Percentiles rank a stretch among this genome's conserved stretches.
These are phyloP conservation scores for Pseudochirops corinnae DNA, from an alignment of 2,797 vertebrate genomes.

Conservation along the genomic window DNA sequence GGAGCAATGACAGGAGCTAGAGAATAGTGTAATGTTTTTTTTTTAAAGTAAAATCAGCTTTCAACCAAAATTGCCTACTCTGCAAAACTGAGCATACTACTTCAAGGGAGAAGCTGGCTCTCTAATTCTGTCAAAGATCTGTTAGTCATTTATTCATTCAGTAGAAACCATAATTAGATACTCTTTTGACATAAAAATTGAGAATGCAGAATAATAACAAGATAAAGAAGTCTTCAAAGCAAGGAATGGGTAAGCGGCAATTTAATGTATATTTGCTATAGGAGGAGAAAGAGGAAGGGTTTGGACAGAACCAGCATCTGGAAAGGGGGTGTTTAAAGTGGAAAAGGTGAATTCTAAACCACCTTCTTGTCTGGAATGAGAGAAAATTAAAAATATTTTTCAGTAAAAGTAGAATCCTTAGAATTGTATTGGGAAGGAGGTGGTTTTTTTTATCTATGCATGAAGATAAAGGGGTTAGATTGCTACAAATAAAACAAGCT, in stretches of 20 bases:
- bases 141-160: neutral
- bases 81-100: neutral
- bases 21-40: neutral
- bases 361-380: neutral
- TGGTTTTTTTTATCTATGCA: neutral
- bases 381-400: neutral
- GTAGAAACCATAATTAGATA: neutral
- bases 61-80: neutral
- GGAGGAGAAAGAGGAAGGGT: neutral
- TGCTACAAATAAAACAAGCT: neutral
- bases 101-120: neutral
- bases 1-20: neutral
- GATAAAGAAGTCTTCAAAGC: neutral
- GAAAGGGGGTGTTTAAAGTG: neutral
- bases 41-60: neutral
- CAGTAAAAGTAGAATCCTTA: neutral
- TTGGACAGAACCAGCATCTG: neutral
- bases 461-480: neutral
- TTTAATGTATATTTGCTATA: neutral
- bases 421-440: neutral
- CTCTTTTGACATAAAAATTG: neutral
- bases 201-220: neutral
- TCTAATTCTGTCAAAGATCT: neutral
- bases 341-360: neutral
- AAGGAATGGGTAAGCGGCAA: neutral